Conservation (phyloP, 1,140 invertebrate genomes). For the Hycleus phaleratus region DNA sequence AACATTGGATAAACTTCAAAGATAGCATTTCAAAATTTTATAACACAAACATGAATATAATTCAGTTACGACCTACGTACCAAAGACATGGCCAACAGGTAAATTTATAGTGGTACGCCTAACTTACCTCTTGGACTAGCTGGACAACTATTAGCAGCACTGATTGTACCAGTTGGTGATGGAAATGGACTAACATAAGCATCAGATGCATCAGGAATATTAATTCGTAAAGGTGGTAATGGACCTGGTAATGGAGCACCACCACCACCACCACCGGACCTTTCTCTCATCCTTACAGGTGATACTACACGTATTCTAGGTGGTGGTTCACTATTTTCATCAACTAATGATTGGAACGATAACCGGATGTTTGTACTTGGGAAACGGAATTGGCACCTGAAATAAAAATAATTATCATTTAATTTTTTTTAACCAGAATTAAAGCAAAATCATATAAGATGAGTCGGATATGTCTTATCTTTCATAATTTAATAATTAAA, state of each 20-base stretch:
- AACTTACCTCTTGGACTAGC: conserved; percentile 75
- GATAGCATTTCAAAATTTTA: no score
- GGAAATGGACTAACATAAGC: conserved; percentile 81
- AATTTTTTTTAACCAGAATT: no score
- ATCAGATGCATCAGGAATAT: conserved; percentile 79
- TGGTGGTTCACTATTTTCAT: conserved; percentile 47
- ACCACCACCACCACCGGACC: conserved; percentile 33
- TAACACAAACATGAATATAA: no score
- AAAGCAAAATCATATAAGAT: no score
- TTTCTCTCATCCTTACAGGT: conserved; percentile 39
- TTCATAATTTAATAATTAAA: no score
- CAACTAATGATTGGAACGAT: conserved; percentile 86
- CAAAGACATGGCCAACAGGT: no score
- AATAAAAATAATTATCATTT: conserved; percentile 38
- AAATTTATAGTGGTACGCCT: not conserved
- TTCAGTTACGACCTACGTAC: no score
- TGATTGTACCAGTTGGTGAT: conserved; percentile 84
- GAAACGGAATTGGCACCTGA: conserved; percentile 88
- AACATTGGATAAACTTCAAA: no score
- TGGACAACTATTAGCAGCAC: conserved; percentile 92
- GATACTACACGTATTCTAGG: conserved; percentile 34
- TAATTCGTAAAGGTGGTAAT: conserved; percentile 72
- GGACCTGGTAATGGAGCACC: conserved; percentile 34
- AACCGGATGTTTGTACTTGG: conserved; percentile 95
- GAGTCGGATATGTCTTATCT: no score